Percentiles rank a stretch among this genome's conserved stretches.
phyloP scores from a whole-genome alignment of 1,140 invertebrate genomes.

The Octopus sinensis region DNA sequence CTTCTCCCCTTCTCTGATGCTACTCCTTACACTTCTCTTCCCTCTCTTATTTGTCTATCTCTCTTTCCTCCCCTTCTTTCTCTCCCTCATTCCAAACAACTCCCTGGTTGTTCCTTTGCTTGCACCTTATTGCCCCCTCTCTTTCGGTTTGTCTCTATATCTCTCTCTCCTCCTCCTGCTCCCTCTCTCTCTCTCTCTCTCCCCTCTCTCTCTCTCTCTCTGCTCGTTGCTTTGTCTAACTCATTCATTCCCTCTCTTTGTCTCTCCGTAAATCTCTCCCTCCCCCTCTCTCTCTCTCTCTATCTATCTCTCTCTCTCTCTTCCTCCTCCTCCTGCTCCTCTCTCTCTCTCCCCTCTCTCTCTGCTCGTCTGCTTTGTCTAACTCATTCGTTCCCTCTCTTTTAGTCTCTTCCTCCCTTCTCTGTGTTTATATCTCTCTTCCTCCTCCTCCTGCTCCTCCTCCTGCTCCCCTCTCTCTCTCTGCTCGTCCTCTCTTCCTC shows the following conservation, averaged over 20 bases:
- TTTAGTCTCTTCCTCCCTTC: not conserved
- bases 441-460: not conserved
- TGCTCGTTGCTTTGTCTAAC: not conserved
- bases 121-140: not conserved
- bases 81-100: not conserved
- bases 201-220: not conserved
- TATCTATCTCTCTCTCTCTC: constrained; percentile 9
- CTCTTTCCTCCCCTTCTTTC: not conserved
- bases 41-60: not conserved
- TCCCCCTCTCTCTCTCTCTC: constrained; percentile 9
- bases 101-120: not conserved
- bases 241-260: not conserved
- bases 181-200: constrained; percentile 70
- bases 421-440: not conserved
- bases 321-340: constrained; percentile 60
- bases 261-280: constrained; percentile 2
- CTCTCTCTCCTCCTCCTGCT: constrained; percentile 43
- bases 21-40: not conserved
- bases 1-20: not conserved
- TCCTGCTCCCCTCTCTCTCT: not conserved
- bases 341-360: constrained; percentile 67
- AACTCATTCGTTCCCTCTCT: not conserved
- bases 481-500: not conserved
- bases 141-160: not conserved
- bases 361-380: not conserved